Conservation (phyloP, 2,888 invertebrate species). For the Cryptus viduatorius region DNA sequence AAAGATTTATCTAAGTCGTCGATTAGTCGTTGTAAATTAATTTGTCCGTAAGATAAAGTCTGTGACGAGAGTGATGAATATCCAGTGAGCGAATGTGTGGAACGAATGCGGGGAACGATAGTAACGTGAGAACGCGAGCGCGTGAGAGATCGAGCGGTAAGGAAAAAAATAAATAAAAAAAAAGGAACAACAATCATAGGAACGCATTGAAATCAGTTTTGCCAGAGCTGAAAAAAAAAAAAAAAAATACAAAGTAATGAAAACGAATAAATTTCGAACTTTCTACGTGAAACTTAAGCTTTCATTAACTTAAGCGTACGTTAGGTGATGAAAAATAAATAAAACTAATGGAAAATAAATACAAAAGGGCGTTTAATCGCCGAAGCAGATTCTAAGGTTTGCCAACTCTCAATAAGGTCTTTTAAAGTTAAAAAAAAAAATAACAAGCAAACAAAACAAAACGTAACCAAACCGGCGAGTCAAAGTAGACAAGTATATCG, state of each 20-base stretch:
- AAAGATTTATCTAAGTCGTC: constrained; percentile 78
- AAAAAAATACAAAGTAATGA: constrained; percentile 2
- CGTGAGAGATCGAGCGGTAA: constrained; percentile 41
- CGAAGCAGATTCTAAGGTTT: constrained; percentile 78
- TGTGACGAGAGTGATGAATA: constrained; percentile 18
- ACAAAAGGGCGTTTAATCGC: constrained; percentile 67
- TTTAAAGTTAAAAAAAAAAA: constrained; percentile 58
- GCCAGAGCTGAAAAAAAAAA: constrained; percentile 43
- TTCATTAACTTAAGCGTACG: constrained; percentile 67
- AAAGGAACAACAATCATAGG: constrained; percentile 7
- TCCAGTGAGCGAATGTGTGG: constrained; percentile 58
- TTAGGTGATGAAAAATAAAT: constrained; percentile 51
- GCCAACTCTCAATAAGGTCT: constrained; percentile 77
- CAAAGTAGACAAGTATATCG: constrained; percentile 71
- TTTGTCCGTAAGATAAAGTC: constrained; percentile 72
- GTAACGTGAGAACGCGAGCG: constrained; percentile 67
- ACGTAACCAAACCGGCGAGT: constrained; percentile 63
- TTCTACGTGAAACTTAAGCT: constrained; percentile 52
- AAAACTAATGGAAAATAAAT: constrained; percentile 36
- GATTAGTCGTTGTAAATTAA: constrained; percentile 80
- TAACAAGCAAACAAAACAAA: constrained; percentile 64
- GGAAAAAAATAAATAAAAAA: constrained; percentile 30
- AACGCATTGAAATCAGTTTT: constrained; percentile 43
- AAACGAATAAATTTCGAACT: constrained; percentile 54
- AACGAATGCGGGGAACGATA: constrained; percentile 52